These are phyloP conservation scores for Potorous gilbertii DNA, from an alignment of 2,797 vertebrate genomes.

Conservation along the genomic window DNA sequence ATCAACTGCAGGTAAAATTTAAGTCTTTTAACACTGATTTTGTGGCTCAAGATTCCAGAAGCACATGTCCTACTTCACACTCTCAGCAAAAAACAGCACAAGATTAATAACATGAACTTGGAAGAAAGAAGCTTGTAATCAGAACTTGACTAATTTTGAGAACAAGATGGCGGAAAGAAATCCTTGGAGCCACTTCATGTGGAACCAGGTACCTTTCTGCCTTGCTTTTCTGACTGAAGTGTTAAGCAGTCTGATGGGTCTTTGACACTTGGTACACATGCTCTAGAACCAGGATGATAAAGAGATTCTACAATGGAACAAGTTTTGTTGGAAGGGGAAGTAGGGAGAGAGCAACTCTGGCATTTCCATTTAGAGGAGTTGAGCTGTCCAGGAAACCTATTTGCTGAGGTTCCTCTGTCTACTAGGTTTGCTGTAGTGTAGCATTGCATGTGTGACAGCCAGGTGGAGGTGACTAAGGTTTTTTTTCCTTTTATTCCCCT, in stretches of 20 bases:
- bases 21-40: neutral
- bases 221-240: neutral
- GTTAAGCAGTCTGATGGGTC: neutral
- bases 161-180: neutral
- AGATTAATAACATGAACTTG: neutral
- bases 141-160: neutral
- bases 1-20: neutral
- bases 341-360: too few relatives aligned
- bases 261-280: neutral
- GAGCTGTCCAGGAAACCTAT: neutral
- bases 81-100: neutral
- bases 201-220: neutral
- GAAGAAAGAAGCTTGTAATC: neutral
- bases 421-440: neutral
- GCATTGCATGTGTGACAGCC: neutral
- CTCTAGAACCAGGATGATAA: neutral
- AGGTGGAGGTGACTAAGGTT: neutral
- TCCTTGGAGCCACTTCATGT: neutral
- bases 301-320: neutral
- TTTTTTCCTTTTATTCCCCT: neutral
- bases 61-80: neutral
- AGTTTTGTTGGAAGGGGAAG: conserved; percentile 22
- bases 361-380: neutral
- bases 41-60: conserved; percentile 1
- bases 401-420: neutral